Evolutionary conservation across 2,113 vertebrate species (phyloP).

Genomic region (Leucoraja erinaceus): DNA sequence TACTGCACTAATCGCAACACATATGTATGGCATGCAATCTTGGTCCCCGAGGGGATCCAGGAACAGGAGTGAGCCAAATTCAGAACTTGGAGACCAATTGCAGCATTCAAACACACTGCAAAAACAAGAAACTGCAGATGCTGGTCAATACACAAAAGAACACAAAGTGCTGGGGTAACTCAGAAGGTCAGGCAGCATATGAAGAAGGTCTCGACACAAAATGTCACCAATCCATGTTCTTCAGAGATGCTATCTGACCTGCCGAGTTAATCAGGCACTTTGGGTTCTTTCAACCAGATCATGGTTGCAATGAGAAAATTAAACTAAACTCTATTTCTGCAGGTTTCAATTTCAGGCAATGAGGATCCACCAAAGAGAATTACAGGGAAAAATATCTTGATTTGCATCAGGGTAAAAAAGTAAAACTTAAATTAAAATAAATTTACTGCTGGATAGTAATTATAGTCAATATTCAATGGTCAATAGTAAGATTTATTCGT

Average conservation of each 20-base stretch:
- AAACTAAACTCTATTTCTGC: neutral
- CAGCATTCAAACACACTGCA: neutral
- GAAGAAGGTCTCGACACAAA: too few species aligned
- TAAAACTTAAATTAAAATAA: neutral
- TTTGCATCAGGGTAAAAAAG: neutral
- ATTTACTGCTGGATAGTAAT: neutral
- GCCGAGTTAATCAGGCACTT: too few species aligned
- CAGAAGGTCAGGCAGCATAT: too few species aligned
- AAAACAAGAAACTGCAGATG: too few species aligned
- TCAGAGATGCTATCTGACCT: too few species aligned
- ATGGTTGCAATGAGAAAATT: neutral
- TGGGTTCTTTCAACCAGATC: neutral
- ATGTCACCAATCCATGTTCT: too few species aligned
- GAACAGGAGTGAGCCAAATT: neutral
- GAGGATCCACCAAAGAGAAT: neutral
- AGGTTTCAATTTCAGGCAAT: neutral
- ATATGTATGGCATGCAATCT: neutral
- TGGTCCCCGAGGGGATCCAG: neutral
- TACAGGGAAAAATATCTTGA: neutral
- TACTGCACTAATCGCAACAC: neutral
- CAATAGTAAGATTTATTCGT: too few species aligned
- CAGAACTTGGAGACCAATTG: neutral
- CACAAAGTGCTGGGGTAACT: too few species aligned
- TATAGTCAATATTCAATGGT: too few species aligned
- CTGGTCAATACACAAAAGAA: too few species aligned